Evolutionary conservation across 2,797 vertebrate species (phyloP).

Genomic region (Emys orbicularis): DNA sequence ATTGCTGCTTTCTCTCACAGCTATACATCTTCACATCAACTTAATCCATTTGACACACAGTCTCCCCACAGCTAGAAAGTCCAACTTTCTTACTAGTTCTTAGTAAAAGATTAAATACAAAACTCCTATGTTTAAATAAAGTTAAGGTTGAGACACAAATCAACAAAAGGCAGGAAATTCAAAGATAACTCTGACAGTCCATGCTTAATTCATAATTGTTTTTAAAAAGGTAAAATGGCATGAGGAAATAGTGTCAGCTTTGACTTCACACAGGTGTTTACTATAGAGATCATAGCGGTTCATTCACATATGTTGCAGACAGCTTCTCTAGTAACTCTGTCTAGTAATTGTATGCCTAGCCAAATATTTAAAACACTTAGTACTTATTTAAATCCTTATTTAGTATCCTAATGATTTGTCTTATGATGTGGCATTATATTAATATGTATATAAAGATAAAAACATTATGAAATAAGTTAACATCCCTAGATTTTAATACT

Average conservation of each 20-base stretch:
- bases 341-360: background rate
- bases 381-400: background rate
- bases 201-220: slow-evolving; percentile 44
- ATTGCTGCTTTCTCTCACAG: slow-evolving; percentile 24
- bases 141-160: slow-evolving; percentile 42
- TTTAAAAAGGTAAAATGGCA: background rate
- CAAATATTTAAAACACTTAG: background rate
- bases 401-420: background rate
- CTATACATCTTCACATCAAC: slow-evolving; percentile 41
- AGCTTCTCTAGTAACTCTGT: background rate
- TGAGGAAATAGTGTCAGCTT: background rate
- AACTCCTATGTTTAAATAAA: background rate
- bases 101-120: slow-evolving; percentile 60
- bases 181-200: slow-evolving; percentile 18
- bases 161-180: slow-evolving; percentile 58
- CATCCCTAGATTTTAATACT: background rate
- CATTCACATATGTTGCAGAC: background rate
- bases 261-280: slow-evolving; percentile 31
- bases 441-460: background rate
- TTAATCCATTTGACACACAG: slow-evolving; percentile 74
- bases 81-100: slow-evolving; percentile 43
- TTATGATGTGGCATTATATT: background rate
- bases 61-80: slow-evolving; percentile 55
- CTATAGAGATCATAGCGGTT: background rate
- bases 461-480: background rate